These are phyloP conservation scores for Caenorhabditis tropicalis DNA, from an alignment of 1,140 invertebrate genomes.

Conservation along the genomic window DNA sequence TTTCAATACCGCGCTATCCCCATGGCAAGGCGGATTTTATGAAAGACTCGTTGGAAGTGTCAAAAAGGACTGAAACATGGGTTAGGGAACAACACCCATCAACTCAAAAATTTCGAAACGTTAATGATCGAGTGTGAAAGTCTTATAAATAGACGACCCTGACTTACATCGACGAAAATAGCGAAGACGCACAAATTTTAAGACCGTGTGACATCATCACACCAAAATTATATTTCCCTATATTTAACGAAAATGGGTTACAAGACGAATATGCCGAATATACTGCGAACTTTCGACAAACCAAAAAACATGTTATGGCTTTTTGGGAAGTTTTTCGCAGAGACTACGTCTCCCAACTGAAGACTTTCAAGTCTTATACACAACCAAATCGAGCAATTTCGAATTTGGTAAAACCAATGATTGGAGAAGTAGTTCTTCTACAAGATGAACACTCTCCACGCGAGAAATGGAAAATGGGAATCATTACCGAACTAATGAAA, in stretches of 20 bases:
- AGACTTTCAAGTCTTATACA: not conserved
- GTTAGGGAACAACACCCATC: constrained; percentile 51
- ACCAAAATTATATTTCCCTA: not conserved
- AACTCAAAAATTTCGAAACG: constrained; percentile 58
- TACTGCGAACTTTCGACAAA: not conserved
- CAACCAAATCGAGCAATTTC: not conserved
- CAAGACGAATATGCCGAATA: not conserved
- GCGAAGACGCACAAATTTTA: not conserved
- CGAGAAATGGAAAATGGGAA: constrained; percentile 49
- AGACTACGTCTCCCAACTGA: not conserved
- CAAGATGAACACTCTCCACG: constrained; percentile 2
- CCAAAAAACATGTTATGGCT: not conserved
- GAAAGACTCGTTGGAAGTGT: constrained; percentile 72
- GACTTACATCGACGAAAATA: constrained; percentile 21
- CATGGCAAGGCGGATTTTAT: constrained; percentile 73
- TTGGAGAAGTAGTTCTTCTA: constrained; percentile 39
- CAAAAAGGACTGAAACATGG: constrained; percentile 69
- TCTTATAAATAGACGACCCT: constrained; percentile 58
- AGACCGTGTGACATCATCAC: constrained; percentile 36
- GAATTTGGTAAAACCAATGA: not conserved
- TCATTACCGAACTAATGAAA: constrained; percentile 31
- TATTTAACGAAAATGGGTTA: not conserved
- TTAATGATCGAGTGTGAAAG: constrained; percentile 59
- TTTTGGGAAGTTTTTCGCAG: not conserved
- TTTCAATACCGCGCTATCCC: constrained; percentile 70